Evolutionary conservation across 2,113 vertebrate species (phyloP).

Genomic region (Phoenicopterus ruber): DNA sequence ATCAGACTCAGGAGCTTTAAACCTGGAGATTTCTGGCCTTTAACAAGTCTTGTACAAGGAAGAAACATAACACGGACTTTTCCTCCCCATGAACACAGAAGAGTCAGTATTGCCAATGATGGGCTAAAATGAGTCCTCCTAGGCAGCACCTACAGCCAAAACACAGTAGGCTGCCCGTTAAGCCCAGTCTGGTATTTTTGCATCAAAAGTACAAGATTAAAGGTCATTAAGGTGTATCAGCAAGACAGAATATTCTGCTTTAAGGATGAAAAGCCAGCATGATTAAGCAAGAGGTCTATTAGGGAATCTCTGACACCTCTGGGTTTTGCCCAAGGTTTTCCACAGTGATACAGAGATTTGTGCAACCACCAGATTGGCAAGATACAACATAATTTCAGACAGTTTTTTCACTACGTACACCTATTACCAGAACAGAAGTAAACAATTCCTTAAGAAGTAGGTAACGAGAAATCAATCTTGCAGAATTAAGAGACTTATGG

Average conservation of each 20-base stretch:
- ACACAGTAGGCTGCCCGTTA: not conserved
- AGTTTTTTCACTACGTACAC: not conserved
- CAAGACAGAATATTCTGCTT: not conserved
- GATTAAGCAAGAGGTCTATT: not conserved
- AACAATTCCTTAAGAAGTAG: not conserved
- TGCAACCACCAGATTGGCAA: not conserved
- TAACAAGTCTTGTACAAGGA: not conserved
- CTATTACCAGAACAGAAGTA: not conserved
- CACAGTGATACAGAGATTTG: not conserved
- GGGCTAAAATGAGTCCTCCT: not conserved
- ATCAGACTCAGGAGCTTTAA: not conserved
- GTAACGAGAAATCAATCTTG: not conserved
- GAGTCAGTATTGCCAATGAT: not conserved
- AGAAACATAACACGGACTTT: not conserved
- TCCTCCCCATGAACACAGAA: not conserved
- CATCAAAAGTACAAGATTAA: not conserved
- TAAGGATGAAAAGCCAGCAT: not conserved
- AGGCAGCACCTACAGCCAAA: not conserved
- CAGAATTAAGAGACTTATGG: not conserved
- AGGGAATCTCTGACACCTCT: not conserved
- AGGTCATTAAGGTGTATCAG: not conserved
- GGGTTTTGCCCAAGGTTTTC: not conserved
- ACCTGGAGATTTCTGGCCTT: not conserved
- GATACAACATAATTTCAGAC: not conserved
- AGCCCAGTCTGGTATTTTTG: not conserved